These are phyloP conservation scores for Chloroceryle inda DNA, from an alignment of 2,797 vertebrate species.

Conservation along the genomic window DNA sequence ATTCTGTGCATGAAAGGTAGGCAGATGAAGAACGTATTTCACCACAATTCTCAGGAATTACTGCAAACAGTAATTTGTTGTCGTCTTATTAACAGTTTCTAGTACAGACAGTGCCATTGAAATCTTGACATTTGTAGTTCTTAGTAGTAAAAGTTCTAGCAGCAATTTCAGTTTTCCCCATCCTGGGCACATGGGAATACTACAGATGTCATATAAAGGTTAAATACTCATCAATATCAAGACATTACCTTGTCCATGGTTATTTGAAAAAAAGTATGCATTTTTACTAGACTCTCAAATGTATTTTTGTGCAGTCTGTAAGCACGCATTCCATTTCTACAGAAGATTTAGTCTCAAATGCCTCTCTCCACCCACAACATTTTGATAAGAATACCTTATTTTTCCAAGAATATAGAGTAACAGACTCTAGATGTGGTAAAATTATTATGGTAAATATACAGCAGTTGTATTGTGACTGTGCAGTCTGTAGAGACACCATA, in stretches of 20 bases:
- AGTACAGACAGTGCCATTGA: background rate
- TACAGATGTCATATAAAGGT: background rate
- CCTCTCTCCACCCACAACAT: background rate
- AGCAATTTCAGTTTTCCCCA: background rate
- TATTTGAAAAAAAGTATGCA: background rate
- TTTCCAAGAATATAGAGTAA: background rate
- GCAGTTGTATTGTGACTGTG: background rate
- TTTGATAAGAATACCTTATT: background rate
- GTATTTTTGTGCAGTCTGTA: background rate
- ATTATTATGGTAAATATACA: background rate
- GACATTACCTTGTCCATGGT: background rate
- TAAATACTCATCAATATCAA: background rate
- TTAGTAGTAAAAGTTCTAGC: background rate
- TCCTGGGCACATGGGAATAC: background rate
- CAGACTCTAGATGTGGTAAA: background rate
- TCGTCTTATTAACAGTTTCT: background rate
- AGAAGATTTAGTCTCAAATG: background rate
- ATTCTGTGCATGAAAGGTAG: background rate
- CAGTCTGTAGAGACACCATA: background rate
- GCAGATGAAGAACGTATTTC: background rate
- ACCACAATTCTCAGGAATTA: background rate
- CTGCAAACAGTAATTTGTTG: background rate
- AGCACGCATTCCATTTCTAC: background rate
- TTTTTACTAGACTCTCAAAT: background rate
- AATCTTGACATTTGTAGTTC: conserved; percentile 6